Evolutionary conservation across 2,113 vertebrate genomes (phyloP).

Genomic region (Pseudolaguvia tuberculata): DNA sequence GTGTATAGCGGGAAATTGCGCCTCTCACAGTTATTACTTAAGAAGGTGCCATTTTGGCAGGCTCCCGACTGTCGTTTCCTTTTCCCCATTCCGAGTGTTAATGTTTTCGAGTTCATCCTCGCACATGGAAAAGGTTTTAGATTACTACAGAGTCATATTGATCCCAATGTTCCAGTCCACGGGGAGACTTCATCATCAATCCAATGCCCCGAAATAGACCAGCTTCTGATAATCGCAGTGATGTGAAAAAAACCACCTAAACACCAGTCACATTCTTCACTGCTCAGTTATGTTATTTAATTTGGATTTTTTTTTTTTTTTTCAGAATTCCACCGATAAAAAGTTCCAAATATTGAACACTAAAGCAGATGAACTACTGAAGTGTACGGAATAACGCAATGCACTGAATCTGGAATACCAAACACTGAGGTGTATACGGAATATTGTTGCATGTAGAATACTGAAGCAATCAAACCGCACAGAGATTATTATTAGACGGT

Average conservation of each 20-base stretch:
- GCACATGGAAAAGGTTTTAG: not conserved
- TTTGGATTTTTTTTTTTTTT: too few relatives aligned
- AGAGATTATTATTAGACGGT: too few relatives aligned
- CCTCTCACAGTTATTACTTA: conserved; percentile 3
- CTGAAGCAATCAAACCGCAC: too few relatives aligned
- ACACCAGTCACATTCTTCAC: not conserved
- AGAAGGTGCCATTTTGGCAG: conserved; percentile 15
- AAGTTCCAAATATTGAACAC: too few relatives aligned
- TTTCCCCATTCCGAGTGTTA: not conserved
- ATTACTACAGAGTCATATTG: not conserved
- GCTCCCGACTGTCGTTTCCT: conserved; percentile 10
- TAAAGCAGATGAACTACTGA: not conserved
- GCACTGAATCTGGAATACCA: too few relatives aligned
- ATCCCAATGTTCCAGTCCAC: not conserved
- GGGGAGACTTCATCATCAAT: not conserved
- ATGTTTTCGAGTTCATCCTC: not conserved
- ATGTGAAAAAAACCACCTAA: not conserved
- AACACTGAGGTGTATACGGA: not conserved
- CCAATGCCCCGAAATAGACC: not conserved
- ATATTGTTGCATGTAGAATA: not conserved
- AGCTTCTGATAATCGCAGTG: not conserved
- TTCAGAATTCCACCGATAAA: not conserved
- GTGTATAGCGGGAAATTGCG: not conserved
- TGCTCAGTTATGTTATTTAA: not conserved
- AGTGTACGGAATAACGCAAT: not conserved